Evolutionary conservation across 2,888 invertebrate species (phyloP).

Genomic region (Spialia ferax): DNA sequence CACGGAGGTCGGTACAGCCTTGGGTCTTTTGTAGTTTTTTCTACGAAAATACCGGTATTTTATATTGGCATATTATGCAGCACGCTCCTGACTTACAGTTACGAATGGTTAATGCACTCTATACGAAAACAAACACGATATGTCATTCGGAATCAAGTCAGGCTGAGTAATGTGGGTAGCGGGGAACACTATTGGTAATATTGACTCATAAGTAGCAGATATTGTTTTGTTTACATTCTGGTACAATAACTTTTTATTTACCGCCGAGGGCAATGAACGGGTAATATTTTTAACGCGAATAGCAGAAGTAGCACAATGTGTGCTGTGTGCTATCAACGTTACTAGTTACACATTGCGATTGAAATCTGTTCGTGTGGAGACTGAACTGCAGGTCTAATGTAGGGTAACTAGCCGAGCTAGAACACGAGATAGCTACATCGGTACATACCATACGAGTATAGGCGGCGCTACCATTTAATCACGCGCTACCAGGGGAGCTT

Average conservation of each 20-base stretch:
- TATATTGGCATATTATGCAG: slow-evolving; percentile 8
- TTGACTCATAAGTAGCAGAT: background rate
- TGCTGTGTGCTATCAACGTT: slow-evolving; percentile 10
- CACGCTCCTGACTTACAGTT: background rate
- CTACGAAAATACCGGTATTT: slow-evolving; percentile 4
- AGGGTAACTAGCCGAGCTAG: slow-evolving; percentile 14
- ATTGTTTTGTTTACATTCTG: background rate
- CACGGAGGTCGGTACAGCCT: background rate
- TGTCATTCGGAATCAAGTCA: background rate
- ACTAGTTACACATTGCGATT: slow-evolving; percentile 3
- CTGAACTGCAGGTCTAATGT: slow-evolving; percentile 1
- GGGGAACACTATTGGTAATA: background rate
- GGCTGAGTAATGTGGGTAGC: slow-evolving; percentile 7
- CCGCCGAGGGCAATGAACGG: background rate
- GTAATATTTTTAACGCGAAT: background rate
- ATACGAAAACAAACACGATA: background rate
- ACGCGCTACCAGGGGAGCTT: background rate
- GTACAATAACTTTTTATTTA: background rate
- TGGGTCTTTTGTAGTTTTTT: background rate
- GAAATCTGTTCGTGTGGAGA: slow-evolving; percentile 2
- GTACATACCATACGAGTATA: background rate
- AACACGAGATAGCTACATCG: slow-evolving; percentile 10
- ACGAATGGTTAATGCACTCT: slow-evolving; percentile 16
- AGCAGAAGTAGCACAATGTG: background rate
- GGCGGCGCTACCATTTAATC: slow-evolving; percentile 11